phyloP scores from a whole-genome alignment of 2,888 invertebrate genomes.

The Therioaphis trifolii region DNA sequence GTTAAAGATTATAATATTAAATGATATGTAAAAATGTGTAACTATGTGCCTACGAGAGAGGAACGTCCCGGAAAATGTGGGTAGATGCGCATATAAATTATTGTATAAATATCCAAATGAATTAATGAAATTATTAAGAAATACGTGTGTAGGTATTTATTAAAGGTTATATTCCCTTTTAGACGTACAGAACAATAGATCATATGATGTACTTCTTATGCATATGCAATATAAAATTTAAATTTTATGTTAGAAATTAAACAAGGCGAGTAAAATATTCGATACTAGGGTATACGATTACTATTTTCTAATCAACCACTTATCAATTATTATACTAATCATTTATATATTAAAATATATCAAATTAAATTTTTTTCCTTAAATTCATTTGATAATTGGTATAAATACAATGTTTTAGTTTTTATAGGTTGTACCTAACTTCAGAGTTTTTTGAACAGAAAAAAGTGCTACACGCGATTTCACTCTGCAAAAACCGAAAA shows the following conservation, averaged over 20 bases:
- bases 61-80: slow-evolving; percentile 48
- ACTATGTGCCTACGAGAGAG: not conserved
- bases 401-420: no score
- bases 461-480: no score
- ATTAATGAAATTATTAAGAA: slow-evolving; percentile 46
- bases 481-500: no score
- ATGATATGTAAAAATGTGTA: slow-evolving; percentile 46
- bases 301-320: no score
- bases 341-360: no score
- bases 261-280: not conserved
- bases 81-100: slow-evolving; percentile 33
- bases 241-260: not conserved
- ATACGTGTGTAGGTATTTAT: slow-evolving; percentile 35
- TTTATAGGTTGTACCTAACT: no score
- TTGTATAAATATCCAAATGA: slow-evolving; percentile 5
- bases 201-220: not conserved
- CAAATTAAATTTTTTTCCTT: no score
- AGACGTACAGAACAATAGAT: slow-evolving; percentile 28
- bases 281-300: no score
- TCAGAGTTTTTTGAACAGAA: no score
- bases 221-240: slow-evolving; percentile 1
- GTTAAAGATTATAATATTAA: slow-evolving; percentile 39
- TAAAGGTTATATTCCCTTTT: slow-evolving; percentile 14
- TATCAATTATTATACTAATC: no score
- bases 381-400: no score